phyloP scores from a whole-genome alignment of 2,797 vertebrate species.

The Lutjanus argentimaculatus region DNA sequence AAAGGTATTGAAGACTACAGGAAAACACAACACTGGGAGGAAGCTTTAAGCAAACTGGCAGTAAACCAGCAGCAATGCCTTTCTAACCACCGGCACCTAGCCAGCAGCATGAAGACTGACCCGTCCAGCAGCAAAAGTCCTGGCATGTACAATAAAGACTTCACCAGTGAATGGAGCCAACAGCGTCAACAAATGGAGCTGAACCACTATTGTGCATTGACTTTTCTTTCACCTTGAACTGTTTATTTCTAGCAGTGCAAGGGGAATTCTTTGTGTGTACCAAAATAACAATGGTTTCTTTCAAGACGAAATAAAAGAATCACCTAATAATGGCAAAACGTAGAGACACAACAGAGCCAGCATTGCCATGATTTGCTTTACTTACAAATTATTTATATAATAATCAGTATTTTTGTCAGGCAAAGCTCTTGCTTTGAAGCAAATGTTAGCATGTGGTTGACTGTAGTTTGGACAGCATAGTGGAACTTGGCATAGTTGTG shows the following conservation, averaged over 20 bases:
- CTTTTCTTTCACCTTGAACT: slow-evolving; percentile 33
- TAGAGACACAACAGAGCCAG: not conserved
- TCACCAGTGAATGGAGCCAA: slow-evolving; percentile 20
- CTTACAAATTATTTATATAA: not conserved
- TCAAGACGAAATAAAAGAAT: not conserved
- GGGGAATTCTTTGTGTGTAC: not conserved
- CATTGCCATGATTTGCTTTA: not conserved
- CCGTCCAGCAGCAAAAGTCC: slow-evolving; percentile 19
- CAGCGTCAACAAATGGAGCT: slow-evolving; percentile 33
- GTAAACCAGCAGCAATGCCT: not conserved
- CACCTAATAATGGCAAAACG: not conserved
- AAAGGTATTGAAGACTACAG: slow-evolving; percentile 3
- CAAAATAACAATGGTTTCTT: not conserved
- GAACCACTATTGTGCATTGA: slow-evolving; percentile 12
- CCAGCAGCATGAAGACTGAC: slow-evolving; percentile 23
- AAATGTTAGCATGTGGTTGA: not conserved
- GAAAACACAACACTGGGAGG: not conserved
- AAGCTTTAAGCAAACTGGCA: not conserved
- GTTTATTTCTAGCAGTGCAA: slow-evolving; percentile 22
- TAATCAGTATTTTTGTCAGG: not conserved
- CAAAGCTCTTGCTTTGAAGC: not conserved
- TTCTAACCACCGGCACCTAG: not conserved
- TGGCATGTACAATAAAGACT: slow-evolving; percentile 23
- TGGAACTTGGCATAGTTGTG: not conserved
- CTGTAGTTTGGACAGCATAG: not conserved